phyloP scores from a whole-genome alignment of 1,140 invertebrate genomes.

The Aphis gossypii region DNA sequence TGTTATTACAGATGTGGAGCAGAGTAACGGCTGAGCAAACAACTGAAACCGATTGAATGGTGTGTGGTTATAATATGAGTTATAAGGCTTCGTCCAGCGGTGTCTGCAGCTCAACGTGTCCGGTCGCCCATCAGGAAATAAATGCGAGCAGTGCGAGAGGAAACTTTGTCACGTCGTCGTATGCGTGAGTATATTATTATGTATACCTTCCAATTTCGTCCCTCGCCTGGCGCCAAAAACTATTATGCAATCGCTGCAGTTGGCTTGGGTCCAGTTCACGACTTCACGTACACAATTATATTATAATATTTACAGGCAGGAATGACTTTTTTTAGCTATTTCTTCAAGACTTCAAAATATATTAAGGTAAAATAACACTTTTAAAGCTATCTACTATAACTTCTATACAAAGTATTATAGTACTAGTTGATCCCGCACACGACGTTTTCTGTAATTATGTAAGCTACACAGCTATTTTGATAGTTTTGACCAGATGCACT shows the following conservation, averaged over 20 bases:
- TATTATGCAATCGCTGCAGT: background rate
- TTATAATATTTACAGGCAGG: background rate
- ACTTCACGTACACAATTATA: background rate
- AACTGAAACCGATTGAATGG: background rate
- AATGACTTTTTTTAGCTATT: background rate
- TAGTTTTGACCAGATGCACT: too few species aligned
- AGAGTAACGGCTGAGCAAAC: conserved; percentile 5
- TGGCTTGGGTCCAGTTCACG: background rate
- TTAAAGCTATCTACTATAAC: background rate
- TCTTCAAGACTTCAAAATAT: background rate
- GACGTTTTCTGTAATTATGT: too few species aligned
- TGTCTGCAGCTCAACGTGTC: background rate
- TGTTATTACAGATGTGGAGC: conserved; percentile 17
- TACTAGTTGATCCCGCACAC: background rate
- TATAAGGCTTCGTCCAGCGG: background rate
- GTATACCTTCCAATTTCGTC: background rate
- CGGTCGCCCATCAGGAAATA: conserved; percentile 27
- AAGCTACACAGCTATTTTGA: too few species aligned
- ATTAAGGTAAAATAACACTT: background rate
- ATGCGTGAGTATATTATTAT: background rate
- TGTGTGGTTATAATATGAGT: background rate
- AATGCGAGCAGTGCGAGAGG: background rate
- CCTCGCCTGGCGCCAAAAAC: background rate
- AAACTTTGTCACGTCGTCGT: background rate
- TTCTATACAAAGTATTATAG: background rate